phyloP scores from a whole-genome alignment of 2,113 vertebrate species.

The Oryzias javanicus region DNA sequence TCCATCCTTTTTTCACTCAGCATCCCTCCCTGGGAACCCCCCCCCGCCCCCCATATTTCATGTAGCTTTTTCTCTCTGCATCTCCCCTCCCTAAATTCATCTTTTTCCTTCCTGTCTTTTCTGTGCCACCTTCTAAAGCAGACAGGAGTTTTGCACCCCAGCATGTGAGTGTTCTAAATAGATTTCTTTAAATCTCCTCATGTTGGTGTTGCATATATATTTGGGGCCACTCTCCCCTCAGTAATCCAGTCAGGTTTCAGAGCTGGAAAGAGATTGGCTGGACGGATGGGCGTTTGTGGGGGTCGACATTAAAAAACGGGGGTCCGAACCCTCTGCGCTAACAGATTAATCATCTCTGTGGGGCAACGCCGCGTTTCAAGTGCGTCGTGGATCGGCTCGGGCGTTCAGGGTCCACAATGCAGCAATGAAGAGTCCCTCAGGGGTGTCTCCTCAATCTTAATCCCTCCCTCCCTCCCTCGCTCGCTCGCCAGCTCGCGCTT shows the following conservation, averaged over 20 bases:
- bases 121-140: constrained; percentile 29
- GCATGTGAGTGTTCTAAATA: constrained; percentile 45
- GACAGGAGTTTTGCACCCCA: constrained; percentile 46
- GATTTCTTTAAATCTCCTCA: constrained; percentile 37
- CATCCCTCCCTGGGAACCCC: constrained; percentile 66
- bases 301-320: constrained; percentile 34
- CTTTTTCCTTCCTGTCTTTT: constrained; percentile 29
- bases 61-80: constrained; percentile 42
- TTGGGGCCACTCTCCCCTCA: constrained; percentile 16
- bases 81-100: constrained; percentile 44
- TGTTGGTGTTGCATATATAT: constrained; percentile 20
- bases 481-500: constrained; percentile 47
- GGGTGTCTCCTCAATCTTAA: constrained; percentile 74
- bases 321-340: constrained; percentile 46
- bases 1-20: constrained; percentile 51
- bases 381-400: constrained; percentile 45
- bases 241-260: constrained; percentile 55
- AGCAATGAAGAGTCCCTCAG: constrained; percentile 67
- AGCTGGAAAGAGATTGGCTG: constrained; percentile 49
- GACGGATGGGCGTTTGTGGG: constrained; percentile 45
- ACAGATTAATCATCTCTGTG: constrained; percentile 66
- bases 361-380: constrained; percentile 55
- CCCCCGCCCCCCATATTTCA: constrained; percentile 45
- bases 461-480: constrained; percentile 40
- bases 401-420: constrained; percentile 54